These are phyloP conservation scores for Exocentrus adspersus DNA, from an alignment of 2,888 invertebrate genomes.

Conservation along the genomic window DNA sequence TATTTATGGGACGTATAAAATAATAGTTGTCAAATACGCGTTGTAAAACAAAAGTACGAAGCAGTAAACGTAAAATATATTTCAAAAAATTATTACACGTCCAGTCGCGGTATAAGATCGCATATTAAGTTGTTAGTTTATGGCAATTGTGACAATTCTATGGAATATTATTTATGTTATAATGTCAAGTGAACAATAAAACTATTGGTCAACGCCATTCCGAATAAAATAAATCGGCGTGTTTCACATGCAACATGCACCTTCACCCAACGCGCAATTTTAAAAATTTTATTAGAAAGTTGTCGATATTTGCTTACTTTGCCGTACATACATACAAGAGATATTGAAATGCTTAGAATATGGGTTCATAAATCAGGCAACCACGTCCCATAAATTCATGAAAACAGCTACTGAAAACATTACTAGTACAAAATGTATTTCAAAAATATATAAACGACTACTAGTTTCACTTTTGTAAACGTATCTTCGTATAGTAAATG, in stretches of 20 bases:
- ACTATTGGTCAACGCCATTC: conserved; percentile 18
- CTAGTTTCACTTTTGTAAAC: too few relatives aligned
- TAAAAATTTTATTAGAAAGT: conserved; percentile 21
- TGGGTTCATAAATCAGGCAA: not conserved
- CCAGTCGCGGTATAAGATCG: conserved; percentile 19
- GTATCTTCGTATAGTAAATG: too few relatives aligned
- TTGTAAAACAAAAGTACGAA: conserved; percentile 37
- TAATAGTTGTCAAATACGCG: conserved; percentile 45
- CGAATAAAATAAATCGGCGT: not conserved
- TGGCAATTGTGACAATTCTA: conserved; percentile 26
- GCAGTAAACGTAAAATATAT: conserved; percentile 35
- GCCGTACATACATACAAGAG: not conserved
- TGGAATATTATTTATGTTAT: conserved; percentile 15
- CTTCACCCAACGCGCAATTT: conserved; percentile 8
- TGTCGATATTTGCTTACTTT: not conserved
- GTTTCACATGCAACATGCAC: conserved; percentile 2
- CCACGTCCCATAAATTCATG: not conserved
- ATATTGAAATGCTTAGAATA: conserved; percentile 5
- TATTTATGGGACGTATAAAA: conserved; percentile 48
- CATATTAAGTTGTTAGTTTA: conserved; percentile 30
- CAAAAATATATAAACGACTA: too few relatives aligned
- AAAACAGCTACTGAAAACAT: not conserved
- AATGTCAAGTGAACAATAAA: conserved; percentile 19
- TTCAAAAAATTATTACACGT: conserved; percentile 21
- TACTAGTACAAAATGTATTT: not conserved